Conservation (phyloP, 2,113 vertebrate species). For the Anarrhichthys ocellatus region DNA sequence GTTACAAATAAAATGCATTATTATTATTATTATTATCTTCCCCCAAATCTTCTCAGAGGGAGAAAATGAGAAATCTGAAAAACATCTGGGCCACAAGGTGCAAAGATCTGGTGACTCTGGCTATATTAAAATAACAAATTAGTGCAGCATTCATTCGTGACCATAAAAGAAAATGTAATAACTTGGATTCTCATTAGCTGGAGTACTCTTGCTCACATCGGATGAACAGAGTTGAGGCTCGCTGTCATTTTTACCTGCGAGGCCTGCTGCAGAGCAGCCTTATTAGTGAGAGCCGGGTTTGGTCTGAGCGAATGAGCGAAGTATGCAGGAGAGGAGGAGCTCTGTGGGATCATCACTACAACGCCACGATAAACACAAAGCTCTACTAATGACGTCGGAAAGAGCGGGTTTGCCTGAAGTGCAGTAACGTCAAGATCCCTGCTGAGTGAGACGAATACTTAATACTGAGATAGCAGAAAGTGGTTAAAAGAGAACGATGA, state of each 20-base stretch:
- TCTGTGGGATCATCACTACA: slow-evolving; percentile 39
- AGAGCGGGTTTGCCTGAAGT: not conserved
- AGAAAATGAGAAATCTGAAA: slow-evolving; percentile 10
- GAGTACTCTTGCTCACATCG: slow-evolving; percentile 5
- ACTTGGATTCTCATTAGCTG: slow-evolving; percentile 23
- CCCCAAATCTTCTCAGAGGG: slow-evolving; percentile 22
- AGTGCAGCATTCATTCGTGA: slow-evolving; percentile 9
- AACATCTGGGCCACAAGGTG: slow-evolving; percentile 18
- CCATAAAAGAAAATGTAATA: slow-evolving; percentile 17
- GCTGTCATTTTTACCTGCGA: slow-evolving; percentile 16
- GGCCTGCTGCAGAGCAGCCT: slow-evolving; percentile 23
- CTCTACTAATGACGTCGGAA: slow-evolving; percentile 52
- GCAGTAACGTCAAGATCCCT: slow-evolving; percentile 22
- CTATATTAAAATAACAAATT: not conserved
- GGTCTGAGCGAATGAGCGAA: slow-evolving; percentile 45
- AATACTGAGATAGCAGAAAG: not conserved
- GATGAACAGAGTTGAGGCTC: slow-evolving; percentile 4
- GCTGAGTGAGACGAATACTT: not conserved
- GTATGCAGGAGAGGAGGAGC: slow-evolving; percentile 8
- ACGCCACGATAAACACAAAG: slow-evolving; percentile 38
- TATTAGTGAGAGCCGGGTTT: slow-evolving; percentile 26
- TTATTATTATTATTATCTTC: not conserved
- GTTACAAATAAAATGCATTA: no score
- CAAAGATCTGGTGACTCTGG: slow-evolving; percentile 23
- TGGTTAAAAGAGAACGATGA: not conserved